Evolutionary conservation across 2,113 vertebrate species (phyloP).

Genomic region (Platysteira castanea): DNA sequence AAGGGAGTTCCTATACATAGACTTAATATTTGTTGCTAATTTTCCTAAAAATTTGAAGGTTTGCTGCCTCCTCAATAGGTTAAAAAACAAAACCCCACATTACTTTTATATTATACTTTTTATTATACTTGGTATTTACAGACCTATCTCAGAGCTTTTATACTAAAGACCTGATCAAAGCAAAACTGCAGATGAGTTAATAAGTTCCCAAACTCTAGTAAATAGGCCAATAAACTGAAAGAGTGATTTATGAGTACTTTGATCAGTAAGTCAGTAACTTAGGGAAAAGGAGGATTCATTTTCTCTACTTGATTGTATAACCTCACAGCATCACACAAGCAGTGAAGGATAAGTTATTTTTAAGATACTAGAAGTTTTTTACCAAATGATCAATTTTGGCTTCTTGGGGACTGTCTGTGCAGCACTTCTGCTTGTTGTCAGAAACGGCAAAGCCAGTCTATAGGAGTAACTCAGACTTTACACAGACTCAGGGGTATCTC

Average conservation of each 20-base stretch:
- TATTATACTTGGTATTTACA: background rate
- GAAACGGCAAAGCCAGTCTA: rapidly evolving
- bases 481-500: background rate
- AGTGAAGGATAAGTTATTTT: background rate
- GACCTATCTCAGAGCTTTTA: background rate
- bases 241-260: background rate
- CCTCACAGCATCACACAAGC: background rate
- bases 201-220: background rate
- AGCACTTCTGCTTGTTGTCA: background rate
- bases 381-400: background rate
- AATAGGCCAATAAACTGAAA: background rate
- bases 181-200: background rate
- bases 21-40: background rate
- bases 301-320: background rate
- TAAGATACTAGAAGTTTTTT: background rate
- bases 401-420: background rate
- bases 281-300: background rate
- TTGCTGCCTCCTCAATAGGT: background rate
- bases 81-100: background rate
- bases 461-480: background rate
- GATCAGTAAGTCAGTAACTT: background rate
- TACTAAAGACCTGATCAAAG: background rate
- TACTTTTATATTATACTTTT: too few species aligned
- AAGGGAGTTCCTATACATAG: background rate
- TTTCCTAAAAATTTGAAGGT: background rate